Base-by-base conservation (phyloP, 2,888 invertebrate species). In the Drosophila phalerata region DNA sequence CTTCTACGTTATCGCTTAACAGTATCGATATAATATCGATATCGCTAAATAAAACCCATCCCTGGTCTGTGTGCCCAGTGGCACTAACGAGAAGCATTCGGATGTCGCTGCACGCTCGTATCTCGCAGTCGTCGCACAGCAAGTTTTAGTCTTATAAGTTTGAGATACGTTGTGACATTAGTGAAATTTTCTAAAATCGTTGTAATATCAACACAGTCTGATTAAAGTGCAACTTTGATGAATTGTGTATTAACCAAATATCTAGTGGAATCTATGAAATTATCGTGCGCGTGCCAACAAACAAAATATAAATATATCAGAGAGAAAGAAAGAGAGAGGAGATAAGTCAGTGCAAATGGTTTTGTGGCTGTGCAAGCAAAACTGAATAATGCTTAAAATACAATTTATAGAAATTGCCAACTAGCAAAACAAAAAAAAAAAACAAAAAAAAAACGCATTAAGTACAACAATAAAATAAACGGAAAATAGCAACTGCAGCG, bases 401-500 rank as follows among this genome's bases (percentile, higher is more conserved):
- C 84, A 88, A 67, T 87, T 87, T 69, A 67, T 38, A 57, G 65
- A 73, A 88, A 84, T 72, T 81, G 89, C 87, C 85, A 88, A 78
- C 63, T 62, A 88, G 67, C 79, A 53, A 65, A 73, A 83, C 73
- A 62, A 49, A 58, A 28, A 28, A 53, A 65, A 73, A 83, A 76
- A 62, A 49, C 56, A 28, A 28, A 28, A 5, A 25, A 25, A 25
- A 1, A 30, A 8, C 9, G 1, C n/a, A 70, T 32, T 13, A 52
- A 70, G 13, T 38, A 25, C 55, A 51, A 61, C 25, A 42, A 55
- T 49, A 53, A 34, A 53, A 56, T 34, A 53, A 40, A 51, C 43
- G 56, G 56, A 52, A 86, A 80, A 68, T 42, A 80, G 69, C 84
- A 69, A 73, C 19, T 66, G 66, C 72, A 78, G 75, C 85, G 66